Evolutionary conservation across 1,140 invertebrate genomes (phyloP), one percentile per base, ranked within the genome.

Genomic region (Cherax quadricarinatus): DNA sequence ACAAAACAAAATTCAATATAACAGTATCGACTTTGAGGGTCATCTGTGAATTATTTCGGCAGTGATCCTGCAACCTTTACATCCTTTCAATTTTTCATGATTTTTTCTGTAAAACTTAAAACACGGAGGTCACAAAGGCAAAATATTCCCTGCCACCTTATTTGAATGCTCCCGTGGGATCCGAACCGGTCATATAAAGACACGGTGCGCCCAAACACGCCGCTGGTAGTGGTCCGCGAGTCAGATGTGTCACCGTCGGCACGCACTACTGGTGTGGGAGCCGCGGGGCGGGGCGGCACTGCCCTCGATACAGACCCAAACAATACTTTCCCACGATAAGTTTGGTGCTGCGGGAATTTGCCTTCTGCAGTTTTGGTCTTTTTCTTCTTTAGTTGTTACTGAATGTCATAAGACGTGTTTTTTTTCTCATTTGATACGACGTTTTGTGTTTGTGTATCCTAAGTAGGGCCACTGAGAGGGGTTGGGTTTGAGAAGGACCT

Each of bases 161-260:
- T 53, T 73, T 48, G 49, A 53, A 86, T 75, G 48, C 85, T 86
- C 66, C 85, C 70, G 85, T 86, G 85, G 85, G 85, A 86, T 78
- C 49, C 66, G 12, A 49, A 75, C 49, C n/a, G 18, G n/a, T 60
- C 51, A n/a, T 83, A 83, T 83, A 51, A 83, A 51, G 81, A 9
- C 51, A 83, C 9, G 57, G 18, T 57, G 16, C 4, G 51, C 51
- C 51, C 51, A 7, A 62, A 41, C 30, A 57, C 75, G 30, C 62
- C 81, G 81, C 79, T 21, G 62, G 62, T 66, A 66, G 62, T 18
- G 62, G 62, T 5, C 5, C 16, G 0, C 6, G 81, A 60, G 81
- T n/a, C 9, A 24, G 81, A 49, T 53, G 80, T 81, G 81, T 83
- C 81, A 83, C 49, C 21, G 81, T 30, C 82, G 5, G 30, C 82